Base-by-base conservation (phyloP, 2,797 vertebrate species). In the Smutsia gigantea region DNA sequence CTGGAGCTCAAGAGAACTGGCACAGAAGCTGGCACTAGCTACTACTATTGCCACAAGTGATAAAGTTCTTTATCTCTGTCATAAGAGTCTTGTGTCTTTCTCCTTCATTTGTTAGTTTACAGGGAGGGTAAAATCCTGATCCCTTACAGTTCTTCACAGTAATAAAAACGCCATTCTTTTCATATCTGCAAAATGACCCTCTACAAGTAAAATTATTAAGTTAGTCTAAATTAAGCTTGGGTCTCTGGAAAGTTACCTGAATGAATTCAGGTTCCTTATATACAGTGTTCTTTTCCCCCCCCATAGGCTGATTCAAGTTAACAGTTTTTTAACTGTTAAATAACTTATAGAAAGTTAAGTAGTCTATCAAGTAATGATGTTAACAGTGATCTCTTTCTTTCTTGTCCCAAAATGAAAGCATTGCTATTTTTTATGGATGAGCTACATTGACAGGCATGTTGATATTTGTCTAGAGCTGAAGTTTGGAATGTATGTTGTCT, bases 391-490 rank as follows among this genome's bases (percentile, higher is more conserved):
- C 42, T 83, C 10, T 78, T 14, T 61, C 25, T 46, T 37, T 66
- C 31, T 78, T 34, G 57, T 46, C 42, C 59, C 18, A 42, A 84
- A 90, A 85, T 89, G 89, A 84, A 87, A 92, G 14, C 46, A 77
- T 69, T 87, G 23, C 49, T 88, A 11, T 93, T 86, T 95, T 77
- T 46, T 86, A 53, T 51, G 37, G 31, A 25, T 77, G 31, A 81
- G 31, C n/a, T 57, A 59, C 29, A 77, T 18, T 68, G 49, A 90
- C 13, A 75, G 85, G 10, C 31, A 0, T 61, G 31, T 95, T 87
- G 10, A 75, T 95, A 8, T 92, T 90, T 93, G 71, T 51, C 77
- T 87, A 85, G 93, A 87, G 8, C 49, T 97, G 34, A 89, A 68
- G 27, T 90, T 82, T 90, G 69, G 63, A 84, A 66, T 79, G 59